Conservation (phyloP, 2,888 invertebrate genomes). For the Drosophila algonquin region DNA sequence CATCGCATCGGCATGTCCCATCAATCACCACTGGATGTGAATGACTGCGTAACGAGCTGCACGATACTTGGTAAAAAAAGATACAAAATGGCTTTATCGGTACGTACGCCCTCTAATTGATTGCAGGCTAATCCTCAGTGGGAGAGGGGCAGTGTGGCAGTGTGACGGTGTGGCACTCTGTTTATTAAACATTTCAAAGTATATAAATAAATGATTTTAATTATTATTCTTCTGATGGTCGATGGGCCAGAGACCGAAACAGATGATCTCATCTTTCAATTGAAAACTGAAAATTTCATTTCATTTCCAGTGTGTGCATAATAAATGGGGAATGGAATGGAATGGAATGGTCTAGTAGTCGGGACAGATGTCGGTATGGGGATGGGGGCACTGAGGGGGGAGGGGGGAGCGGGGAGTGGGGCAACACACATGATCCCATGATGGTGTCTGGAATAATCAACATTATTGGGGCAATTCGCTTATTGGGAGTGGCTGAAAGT, state of each 20-base stretch:
- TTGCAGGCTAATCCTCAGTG: slow-evolving; percentile 36
- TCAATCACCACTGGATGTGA: slow-evolving; percentile 36
- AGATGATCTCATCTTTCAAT: slow-evolving; percentile 77
- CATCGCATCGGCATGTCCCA: slow-evolving; percentile 38
- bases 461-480: slow-evolving; percentile 35
- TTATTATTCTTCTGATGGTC: slow-evolving; percentile 67
- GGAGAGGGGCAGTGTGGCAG: background rate
- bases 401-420: too few relatives aligned
- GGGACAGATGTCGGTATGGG: slow-evolving; percentile 20
- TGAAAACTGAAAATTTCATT: slow-evolving; percentile 66
- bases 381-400: background rate
- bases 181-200: slow-evolving; percentile 67
- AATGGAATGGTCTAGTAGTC: slow-evolving; percentile 56
- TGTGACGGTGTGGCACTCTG: slow-evolving; percentile 42
- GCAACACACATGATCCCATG: slow-evolving; percentile 11
- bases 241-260: background rate
- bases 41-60: slow-evolving; percentile 37
- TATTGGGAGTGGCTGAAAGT: slow-evolving; percentile 22
- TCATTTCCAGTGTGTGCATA: slow-evolving; percentile 47
- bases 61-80: background rate
- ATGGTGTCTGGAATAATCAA: slow-evolving; percentile 23
- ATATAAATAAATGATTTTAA: slow-evolving; percentile 73
- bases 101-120: slow-evolving; percentile 43
- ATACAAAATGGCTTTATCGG: background rate
- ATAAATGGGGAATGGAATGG: slow-evolving; percentile 47